These are phyloP conservation scores for Rana temporaria DNA, from an alignment of 2,113 vertebrate species.

Conservation along the genomic window DNA sequence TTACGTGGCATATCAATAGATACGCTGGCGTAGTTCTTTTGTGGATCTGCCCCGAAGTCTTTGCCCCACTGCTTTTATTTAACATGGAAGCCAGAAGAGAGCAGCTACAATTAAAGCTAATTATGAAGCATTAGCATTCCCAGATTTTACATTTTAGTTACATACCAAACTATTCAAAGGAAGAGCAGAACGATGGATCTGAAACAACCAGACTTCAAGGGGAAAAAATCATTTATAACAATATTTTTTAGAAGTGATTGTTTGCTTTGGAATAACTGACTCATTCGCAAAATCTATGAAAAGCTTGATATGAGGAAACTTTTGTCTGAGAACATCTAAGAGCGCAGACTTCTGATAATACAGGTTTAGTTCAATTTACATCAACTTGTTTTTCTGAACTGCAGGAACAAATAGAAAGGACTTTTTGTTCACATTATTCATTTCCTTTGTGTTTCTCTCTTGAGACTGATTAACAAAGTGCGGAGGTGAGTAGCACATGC, in stretches of 20 bases:
- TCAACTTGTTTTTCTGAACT: not conserved
- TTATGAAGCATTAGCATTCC: too few species aligned
- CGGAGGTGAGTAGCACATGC: conserved; percentile 19
- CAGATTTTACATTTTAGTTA: too few species aligned
- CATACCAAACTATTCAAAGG: too few species aligned
- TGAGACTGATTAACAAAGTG: conserved; percentile 36
- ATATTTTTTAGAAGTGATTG: not conserved
- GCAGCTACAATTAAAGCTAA: too few species aligned
- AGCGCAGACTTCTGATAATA: not conserved
- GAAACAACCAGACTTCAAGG: too few species aligned
- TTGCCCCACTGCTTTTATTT: too few species aligned
- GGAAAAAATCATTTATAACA: too few species aligned
- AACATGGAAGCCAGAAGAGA: too few species aligned
- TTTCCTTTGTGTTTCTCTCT: conserved; percentile 16
- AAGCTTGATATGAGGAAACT: not conserved
- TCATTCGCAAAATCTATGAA: not conserved
- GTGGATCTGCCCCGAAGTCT: too few species aligned
- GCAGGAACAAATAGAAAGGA: conserved; percentile 6
- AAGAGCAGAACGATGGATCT: too few species aligned
- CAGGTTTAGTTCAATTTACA: conserved; percentile 1
- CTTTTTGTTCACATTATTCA: conserved; percentile 35
- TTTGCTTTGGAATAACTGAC: not conserved
- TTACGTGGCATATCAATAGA: too few species aligned
- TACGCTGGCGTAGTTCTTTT: too few species aligned
- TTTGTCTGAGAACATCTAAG: conserved; percentile 7